Evolutionary conservation across 1,140 invertebrate genomes (phyloP).

Genomic region (Heterodera schachtii): DNA sequence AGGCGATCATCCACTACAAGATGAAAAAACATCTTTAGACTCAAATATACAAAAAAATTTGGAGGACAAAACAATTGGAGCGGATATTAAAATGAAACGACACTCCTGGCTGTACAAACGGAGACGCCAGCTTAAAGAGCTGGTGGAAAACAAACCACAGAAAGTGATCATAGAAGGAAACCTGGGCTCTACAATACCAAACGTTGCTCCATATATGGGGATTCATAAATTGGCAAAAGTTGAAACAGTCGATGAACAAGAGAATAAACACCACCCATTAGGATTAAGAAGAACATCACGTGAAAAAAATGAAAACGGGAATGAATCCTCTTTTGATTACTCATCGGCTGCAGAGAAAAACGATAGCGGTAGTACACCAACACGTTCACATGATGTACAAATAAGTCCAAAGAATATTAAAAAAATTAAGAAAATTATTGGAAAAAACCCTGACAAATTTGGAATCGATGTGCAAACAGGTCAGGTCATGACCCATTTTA

Average conservation of each 20-base stretch:
- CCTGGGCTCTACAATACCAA: background rate
- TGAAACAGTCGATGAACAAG: no score
- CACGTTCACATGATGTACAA: background rate
- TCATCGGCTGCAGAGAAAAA: no score
- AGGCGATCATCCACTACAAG: background rate
- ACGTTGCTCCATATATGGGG: background rate
- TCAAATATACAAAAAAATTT: background rate
- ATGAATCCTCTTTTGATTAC: no score
- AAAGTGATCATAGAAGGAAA: constrained; percentile 8
- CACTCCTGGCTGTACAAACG: no score
- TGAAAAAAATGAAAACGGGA: no score
- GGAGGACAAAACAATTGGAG: background rate
- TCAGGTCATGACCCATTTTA: no score
- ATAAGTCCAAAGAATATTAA: background rate
- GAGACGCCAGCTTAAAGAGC: background rate
- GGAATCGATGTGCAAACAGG: background rate
- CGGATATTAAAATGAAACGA: background rate
- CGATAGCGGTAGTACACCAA: no score
- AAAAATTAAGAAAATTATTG: background rate
- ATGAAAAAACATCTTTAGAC: constrained; percentile 3
- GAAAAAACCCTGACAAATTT: background rate
- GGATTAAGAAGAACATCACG: background rate
- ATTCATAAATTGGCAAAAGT: background rate
- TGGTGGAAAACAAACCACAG: constrained; percentile 12
- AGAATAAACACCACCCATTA: background rate